Conservation (phyloP, 2,888 invertebrate species). For the Dicycla oo region DNA sequence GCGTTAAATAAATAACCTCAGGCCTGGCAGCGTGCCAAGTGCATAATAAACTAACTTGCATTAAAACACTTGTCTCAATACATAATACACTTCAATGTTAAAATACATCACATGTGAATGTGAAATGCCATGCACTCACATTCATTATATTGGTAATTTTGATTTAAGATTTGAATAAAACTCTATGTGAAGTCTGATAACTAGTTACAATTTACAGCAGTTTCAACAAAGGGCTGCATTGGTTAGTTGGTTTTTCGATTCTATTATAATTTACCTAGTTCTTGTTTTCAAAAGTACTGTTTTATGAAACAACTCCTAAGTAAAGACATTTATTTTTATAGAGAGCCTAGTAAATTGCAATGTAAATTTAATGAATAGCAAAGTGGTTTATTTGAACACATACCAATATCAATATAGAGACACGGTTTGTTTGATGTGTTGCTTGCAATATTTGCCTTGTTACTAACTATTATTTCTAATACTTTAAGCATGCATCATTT, state of each 20-base stretch:
- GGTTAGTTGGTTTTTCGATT: not conserved
- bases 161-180: not conserved
- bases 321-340: not conserved
- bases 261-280: not conserved
- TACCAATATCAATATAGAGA: not conserved
- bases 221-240: not conserved
- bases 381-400: not conserved
- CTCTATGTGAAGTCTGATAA: not conserved
- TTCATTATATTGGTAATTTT: not conserved
- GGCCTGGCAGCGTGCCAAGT: not conserved
- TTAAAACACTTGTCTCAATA: conserved; percentile 20
- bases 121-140: not conserved
- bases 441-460: not conserved
- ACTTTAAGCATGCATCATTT: not conserved
- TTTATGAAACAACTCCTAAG: not conserved
- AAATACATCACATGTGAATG: not conserved
- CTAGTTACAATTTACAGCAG: not conserved
- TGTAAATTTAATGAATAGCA: not conserved
- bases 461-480: not conserved
- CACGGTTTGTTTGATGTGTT: not conserved
- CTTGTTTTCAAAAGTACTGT: not conserved
- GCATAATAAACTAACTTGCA: not conserved
- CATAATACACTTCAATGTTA: not conserved
- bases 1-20: not conserved
- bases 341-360: not conserved